Percentiles rank a stretch among this genome's conserved stretches.
phyloP scores from a whole-genome alignment of 30 jellyfish, hydroid and myxozoan genomes.

The Aurelia sp. region DNA sequence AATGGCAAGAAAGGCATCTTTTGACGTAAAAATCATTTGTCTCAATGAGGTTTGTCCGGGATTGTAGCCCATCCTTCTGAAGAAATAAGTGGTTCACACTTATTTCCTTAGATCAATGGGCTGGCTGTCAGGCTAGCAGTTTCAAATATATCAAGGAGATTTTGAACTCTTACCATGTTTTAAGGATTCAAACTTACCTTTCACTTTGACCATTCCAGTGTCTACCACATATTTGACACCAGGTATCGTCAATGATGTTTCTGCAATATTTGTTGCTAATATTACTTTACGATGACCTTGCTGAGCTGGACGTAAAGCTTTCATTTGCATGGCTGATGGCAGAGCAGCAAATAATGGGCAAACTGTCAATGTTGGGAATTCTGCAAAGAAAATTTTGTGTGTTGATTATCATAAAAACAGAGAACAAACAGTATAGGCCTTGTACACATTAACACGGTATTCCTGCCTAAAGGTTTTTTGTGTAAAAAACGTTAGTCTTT shows the following conservation, averaged over 20 bases:
- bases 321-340: constrained; percentile 86
- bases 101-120: too few species aligned
- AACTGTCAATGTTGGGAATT: constrained; percentile 73
- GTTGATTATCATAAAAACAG: neutral
- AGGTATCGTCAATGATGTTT: constrained; percentile 96
- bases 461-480: neutral
- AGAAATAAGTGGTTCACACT: too few species aligned
- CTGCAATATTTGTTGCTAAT: constrained; percentile 98
- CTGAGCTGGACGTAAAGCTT: constrained; percentile 72
- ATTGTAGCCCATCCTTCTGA: too few species aligned
- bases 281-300: constrained; percentile 91
- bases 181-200: constrained; percentile 54
- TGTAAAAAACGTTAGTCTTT: too few species aligned
- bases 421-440: neutral
- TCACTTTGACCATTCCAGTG: constrained; percentile 97
- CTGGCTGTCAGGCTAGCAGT: too few species aligned
- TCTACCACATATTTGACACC: constrained; percentile 96
- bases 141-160: too few species aligned
- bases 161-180: too few species aligned
- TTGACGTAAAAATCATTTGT: too few species aligned
- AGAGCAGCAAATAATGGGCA: constrained; percentile 97
- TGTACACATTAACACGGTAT: neutral
- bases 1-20: too few species aligned
- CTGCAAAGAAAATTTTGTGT: constrained; percentile 32
- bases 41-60: too few species aligned